Base-by-base conservation (phyloP, 1,140 invertebrate genomes). In the Heliothis subflexa region DNA sequence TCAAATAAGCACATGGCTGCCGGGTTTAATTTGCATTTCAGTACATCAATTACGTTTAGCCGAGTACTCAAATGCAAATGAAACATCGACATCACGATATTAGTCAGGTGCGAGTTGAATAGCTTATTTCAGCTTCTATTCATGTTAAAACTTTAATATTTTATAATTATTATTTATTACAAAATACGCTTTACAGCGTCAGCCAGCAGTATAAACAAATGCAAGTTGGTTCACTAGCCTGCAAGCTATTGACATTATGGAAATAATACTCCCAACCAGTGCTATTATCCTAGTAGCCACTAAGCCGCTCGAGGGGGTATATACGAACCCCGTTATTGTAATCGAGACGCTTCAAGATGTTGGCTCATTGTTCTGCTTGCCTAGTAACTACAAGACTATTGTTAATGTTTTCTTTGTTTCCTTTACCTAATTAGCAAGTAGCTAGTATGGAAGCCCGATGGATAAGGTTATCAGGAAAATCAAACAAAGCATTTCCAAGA, bases 1-100 rank as follows among this genome's bases (percentile, higher is more conserved):
- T 21, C 21, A 14, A 68, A 21, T 14, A 11, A 50, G 64, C 47
- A n/a, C 47, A 50, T 11, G 50, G 13, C 21, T 18, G 21, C 14
- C 12, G 12, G 3, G 18, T 70, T 70, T 50, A 70, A 70, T 70
- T 70, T 70, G 66, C 66, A 70, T 70, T 70, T 50, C 18, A 70
- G 66, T 70, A 68, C n/a, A 11, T 12, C 68, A 54, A 71, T 71
- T 71, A 55, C 25, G 14, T 71, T 71, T 54, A 55, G 50, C 28
- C 11, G 21, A 55, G n/a, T 55, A 71, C 52, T 71, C 3, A 55
- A 55, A 71, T 71, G 50, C 68, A 55, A 71, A 71, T 71, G 25
- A 33, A 71, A 40, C 50, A 55, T 55, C 52, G 9, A 11, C 49
- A 21, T 14, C 11, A 10, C 40, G 14, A 66, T 49, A 66, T 66